These are phyloP conservation scores for Tupaia chinensis DNA, from an alignment of 2,113 vertebrate genomes.

Conservation along the genomic window DNA sequence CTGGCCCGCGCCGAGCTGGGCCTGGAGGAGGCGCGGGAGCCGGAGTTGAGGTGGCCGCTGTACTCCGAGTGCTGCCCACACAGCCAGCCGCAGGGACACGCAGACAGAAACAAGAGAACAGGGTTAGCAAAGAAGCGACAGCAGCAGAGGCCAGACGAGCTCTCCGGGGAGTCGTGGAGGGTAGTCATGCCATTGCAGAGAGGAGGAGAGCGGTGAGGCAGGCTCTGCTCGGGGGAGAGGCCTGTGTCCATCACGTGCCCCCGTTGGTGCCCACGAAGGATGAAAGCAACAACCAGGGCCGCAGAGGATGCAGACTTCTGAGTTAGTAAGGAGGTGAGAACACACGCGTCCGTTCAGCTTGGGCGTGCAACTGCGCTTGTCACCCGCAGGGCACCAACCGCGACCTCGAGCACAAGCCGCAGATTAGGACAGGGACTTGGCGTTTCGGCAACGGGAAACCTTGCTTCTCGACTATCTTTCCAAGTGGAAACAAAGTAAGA, in stretches of 20 bases:
- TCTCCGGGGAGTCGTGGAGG: rapidly evolving
- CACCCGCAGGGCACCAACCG: too few species aligned
- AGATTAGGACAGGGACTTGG: rapidly evolving
- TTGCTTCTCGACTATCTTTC: not conserved
- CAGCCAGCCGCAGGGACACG: conserved; percentile 34
- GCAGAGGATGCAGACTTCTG: not conserved
- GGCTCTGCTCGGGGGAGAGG: rapidly evolving
- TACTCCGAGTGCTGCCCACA: conserved; percentile 92
- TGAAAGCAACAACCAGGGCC: rapidly evolving
- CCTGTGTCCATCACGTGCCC: not conserved
- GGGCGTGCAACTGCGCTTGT: rapidly evolving
- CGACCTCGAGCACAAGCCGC: not conserved
- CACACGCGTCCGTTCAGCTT: rapidly evolving
- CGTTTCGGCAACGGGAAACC: rapidly evolving
- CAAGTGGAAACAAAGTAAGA: not conserved
- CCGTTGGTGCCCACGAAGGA: rapidly evolving
- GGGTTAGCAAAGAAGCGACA: conserved; percentile 69
- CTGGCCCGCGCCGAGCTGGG: conserved; percentile 97
- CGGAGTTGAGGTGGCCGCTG: conserved; percentile 91
- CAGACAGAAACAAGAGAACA: conserved; percentile 81
- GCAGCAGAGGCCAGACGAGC: not conserved
- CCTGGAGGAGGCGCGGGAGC: conserved; percentile 95
- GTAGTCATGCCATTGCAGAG: not conserved
- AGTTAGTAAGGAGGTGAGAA: not conserved
- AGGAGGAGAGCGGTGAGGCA: not conserved